Evolutionary conservation across 2,113 vertebrate species (phyloP).

Genomic region (Vimba vimba): DNA sequence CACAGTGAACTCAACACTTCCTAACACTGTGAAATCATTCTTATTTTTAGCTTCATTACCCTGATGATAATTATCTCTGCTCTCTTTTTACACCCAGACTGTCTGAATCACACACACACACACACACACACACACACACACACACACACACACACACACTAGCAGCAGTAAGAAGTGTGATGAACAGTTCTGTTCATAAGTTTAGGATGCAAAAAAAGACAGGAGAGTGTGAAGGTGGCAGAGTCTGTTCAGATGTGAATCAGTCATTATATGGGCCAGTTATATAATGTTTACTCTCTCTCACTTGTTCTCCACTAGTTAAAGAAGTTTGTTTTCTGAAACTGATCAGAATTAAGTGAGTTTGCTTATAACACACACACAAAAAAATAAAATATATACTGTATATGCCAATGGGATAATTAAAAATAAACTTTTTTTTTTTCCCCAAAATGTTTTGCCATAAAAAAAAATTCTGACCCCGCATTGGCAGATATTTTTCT

Average conservation of each 20-base stretch:
- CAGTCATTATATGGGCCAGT: background rate
- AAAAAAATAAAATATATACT: too few relatives aligned
- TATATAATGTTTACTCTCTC: background rate
- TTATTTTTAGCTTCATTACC: constrained; percentile 9
- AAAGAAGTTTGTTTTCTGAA: background rate
- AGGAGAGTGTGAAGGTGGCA: background rate
- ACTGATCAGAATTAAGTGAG: too few relatives aligned
- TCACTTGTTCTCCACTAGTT: background rate
- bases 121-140: constrained; percentile 49
- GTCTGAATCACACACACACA: constrained; percentile 38
- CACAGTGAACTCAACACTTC: background rate
- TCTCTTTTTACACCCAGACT: background rate
- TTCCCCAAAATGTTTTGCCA: too few relatives aligned
- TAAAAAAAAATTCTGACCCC: too few relatives aligned
- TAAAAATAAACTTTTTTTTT: too few relatives aligned
- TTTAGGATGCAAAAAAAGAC: background rate
- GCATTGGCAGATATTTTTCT: background rate
- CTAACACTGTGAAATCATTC: background rate
- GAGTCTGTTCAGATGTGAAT: background rate
- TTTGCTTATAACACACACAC: too few relatives aligned
- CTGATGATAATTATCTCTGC: background rate
- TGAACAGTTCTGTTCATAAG: background rate
- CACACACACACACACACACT: constrained; percentile 43
- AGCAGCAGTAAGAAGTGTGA: constrained; percentile 6
- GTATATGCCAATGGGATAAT: too few relatives aligned